These are phyloP conservation scores for Sphaeridia pumilis DNA, from an alignment of 2,888 invertebrate species.

Conservation along the genomic window DNA sequence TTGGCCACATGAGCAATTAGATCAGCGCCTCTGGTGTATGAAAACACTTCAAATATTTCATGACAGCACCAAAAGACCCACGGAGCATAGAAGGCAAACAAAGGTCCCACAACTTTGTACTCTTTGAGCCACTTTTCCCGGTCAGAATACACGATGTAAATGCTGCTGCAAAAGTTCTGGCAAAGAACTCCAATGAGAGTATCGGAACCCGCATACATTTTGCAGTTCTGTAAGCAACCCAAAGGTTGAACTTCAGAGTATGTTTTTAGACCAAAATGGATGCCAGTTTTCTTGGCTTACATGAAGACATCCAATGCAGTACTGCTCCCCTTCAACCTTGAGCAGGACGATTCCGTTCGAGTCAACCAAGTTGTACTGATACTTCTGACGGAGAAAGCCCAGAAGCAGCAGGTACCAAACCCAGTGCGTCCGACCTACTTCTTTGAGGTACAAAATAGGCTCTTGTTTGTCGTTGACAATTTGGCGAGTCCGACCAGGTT, in stretches of 20 bases:
- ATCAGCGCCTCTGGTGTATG: constrained; percentile 2
- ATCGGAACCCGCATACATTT: constrained; percentile 3
- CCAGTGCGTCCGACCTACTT: too few relatives aligned
- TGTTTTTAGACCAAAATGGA: not conserved
- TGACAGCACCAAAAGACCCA: constrained; percentile 13
- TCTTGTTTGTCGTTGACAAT: too few relatives aligned
- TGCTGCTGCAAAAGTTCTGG: constrained; percentile 6
- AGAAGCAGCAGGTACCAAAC: too few relatives aligned
- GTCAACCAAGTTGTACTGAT: constrained; percentile 4
- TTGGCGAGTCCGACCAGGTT: too few relatives aligned
- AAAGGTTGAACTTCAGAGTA: not conserved
- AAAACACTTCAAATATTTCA: constrained; percentile 11
- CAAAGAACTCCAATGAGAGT: not conserved
- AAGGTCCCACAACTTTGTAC: constrained; percentile 9
- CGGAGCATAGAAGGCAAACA: constrained; percentile 13
- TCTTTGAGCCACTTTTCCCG: not conserved
- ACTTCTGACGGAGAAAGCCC: constrained; percentile 7
- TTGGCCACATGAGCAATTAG: constrained; percentile 6
- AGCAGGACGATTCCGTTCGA: constrained; percentile 4
- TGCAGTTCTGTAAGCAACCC: not conserved
- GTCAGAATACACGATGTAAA: constrained; percentile 5
- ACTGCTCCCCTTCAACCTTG: constrained; percentile 3
- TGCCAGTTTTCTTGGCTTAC: not conserved
- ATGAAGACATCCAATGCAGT: constrained; percentile 3
- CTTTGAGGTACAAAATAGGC: too few relatives aligned